Evolutionary conservation across 2,113 vertebrate genomes (phyloP), one percentile per base, ranked within the genome.

Genomic region (Zapornia atra): DNA sequence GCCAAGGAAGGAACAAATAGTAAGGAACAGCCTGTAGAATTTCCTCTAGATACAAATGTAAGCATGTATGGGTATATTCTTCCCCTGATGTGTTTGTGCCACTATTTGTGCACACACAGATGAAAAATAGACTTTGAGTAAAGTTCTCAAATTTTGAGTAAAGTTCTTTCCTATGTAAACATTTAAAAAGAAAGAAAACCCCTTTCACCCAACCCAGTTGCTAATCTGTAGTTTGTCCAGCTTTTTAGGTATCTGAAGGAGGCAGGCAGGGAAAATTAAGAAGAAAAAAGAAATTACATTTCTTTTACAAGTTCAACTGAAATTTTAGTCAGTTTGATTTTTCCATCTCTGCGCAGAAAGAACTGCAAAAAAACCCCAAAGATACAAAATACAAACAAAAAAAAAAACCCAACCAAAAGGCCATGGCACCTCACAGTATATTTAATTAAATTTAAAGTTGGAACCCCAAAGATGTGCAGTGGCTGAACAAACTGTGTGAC

Each of bases 401-500:
- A 28, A 54, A 16, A 12, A 9, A 46, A 46, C 0, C 34, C 46
- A 38, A 94, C 34, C 46, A 28, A 38, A 94, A 89, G 5, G 10
- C 78, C 25, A 0, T 6, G 18, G 36, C 78, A 61, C 70, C 18
- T 90, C 24, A 17, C 19, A 44, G 11, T 28, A 71, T 36, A 83
- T 92, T 88, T 60, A 88, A 42, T 95, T 86, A 54, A 81, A 71
- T 92, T 72, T 73, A 10, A 81, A 44, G 38, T 19, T 46, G 66
- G 63, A 92, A 79, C 40, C 87, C 79, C 72, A 59, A 94, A 94
- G 50, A 73, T n/a, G 38, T 7, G 38, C 80, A 13, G 56, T 5
- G 73, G 69, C 66, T 5, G 16, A 79, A 46, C 57, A 63, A 83
- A 69, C 36, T 6, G 12, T 4, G 15, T 64, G 44, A 61, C 34